phyloP scores from a whole-genome alignment of 1,140 invertebrate genomes.

The Drosophila quadrilineata region DNA sequence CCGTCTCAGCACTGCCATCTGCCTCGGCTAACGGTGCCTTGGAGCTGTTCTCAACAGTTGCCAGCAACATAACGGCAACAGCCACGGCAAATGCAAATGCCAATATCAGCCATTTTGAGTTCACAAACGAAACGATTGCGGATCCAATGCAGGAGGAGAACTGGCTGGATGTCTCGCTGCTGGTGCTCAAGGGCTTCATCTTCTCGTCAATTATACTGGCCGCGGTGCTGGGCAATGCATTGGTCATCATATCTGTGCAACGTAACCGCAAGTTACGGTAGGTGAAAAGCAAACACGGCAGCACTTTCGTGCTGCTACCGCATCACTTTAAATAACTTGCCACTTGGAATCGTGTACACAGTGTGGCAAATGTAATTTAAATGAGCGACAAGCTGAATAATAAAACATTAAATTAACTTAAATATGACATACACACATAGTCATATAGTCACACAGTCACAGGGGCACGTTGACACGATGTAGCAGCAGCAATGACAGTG shows the following conservation, averaged over 20 bases:
- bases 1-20: slow-evolving; percentile 4
- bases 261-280: slow-evolving; percentile 80
- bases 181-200: slow-evolving; percentile 87
- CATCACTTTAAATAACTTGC: background rate
- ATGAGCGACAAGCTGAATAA: slow-evolving; percentile 71
- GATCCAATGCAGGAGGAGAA: slow-evolving; percentile 52
- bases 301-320: background rate
- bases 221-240: slow-evolving; percentile 92
- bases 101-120: slow-evolving; percentile 55
- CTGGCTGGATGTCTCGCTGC: slow-evolving; percentile 83
- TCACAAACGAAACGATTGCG: background rate
- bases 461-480: no score
- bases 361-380: slow-evolving; percentile 60
- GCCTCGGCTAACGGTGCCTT: slow-evolving; percentile 17
- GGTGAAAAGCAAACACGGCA: slow-evolving; percentile 28
- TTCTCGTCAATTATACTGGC: slow-evolving; percentile 92
- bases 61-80: slow-evolving; percentile 48
- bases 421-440: slow-evolving; percentile 61
- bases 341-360: background rate
- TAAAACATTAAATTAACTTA: slow-evolving; percentile 64
- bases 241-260: slow-evolving; percentile 88
- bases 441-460: no score
- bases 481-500: no score
- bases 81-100: slow-evolving; percentile 29
- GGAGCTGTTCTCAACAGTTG: slow-evolving; percentile 51